Base-by-base conservation (phyloP, 2,888 invertebrate genomes). In the Amiota mariae region DNA sequence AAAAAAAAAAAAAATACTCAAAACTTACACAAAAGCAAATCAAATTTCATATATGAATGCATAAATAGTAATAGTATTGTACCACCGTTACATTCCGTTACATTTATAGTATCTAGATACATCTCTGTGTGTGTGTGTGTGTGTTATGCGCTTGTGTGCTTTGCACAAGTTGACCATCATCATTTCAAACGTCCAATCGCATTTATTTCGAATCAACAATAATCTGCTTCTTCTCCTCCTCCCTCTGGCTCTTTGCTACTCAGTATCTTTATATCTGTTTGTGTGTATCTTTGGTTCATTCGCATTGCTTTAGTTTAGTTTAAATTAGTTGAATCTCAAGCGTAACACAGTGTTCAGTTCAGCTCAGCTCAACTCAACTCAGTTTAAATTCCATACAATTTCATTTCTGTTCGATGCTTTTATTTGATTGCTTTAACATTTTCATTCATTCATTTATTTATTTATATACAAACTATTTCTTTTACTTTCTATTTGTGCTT, bases 161-260 rank as follows among this genome's bases (percentile, higher is more conserved):
- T 46, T 24, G 51, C 67, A 54, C 51, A 68, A 68, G 67, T 24
- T 68, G 67, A 68, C 67, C 67, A 54, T 51, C 51, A 54, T 68
- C 51, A 54, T 68, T 68, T 51, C 67, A 54, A 24, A 24, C 51
- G 67, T 68, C 18, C 59, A 59, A 59, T 59, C 59, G 59, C 59
- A 36, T 36, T 36, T 36, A 36, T 36, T 36, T 36, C 36, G 36
- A 36, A 36, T 36, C 36, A 36, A 36, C 36, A 36, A 36, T 6
- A 36, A 36, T 36, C 36, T 36, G 2, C 6, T 36, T 6, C 36
- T 36, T 36, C 24, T 3, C 24, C 24, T 36, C 36, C 36, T 24
- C 3, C 8, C 36, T 36, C 6, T 36, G 36, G 4, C 36, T 6
- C 36, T 6, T 2, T 36, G 36, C n/a, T n/a, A n/a, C n/a, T n/a